phyloP scores from a whole-genome alignment of 1,140 invertebrate genomes.

The Steinernema khuongi region DNA sequence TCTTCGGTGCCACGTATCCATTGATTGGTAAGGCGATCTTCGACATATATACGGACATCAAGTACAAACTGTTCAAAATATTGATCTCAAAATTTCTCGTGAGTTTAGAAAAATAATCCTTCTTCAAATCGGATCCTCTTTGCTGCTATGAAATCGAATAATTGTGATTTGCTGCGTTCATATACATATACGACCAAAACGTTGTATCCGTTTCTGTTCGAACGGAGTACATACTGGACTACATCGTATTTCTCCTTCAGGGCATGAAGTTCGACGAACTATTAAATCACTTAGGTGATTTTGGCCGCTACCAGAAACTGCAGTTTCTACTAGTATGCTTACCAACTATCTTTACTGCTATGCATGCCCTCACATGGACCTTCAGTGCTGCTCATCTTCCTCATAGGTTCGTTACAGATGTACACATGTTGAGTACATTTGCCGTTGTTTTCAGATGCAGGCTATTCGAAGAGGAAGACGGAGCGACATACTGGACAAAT shows the following conservation, averaged over 20 bases:
- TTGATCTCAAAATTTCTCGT: too few species aligned
- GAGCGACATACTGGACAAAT: constrained; percentile 34
- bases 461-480: constrained; percentile 25
- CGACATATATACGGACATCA: too few species aligned
- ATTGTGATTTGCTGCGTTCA: too few species aligned
- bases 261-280: constrained; percentile 58
- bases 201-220: neutral
- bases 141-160: too few species aligned
- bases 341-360: constrained; percentile 53
- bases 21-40: too few species aligned
- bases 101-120: too few species aligned
- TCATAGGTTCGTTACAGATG: constrained; percentile 43
- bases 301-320: constrained; percentile 53
- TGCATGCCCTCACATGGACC: constrained; percentile 57
- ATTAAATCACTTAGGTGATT: constrained; percentile 54
- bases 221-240: neutral
- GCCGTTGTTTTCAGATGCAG: constrained; percentile 41
- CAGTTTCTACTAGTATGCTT: constrained; percentile 58
- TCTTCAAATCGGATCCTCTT: too few species aligned
- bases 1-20: too few species aligned
- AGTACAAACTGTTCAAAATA: too few species aligned
- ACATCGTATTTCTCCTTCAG: constrained; percentile 1
- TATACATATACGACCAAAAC: too few species aligned
- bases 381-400: constrained; percentile 49
- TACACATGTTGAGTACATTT: constrained; percentile 4